Conservation (phyloP, 2,888 invertebrate species). For the Unio pictorum region DNA sequence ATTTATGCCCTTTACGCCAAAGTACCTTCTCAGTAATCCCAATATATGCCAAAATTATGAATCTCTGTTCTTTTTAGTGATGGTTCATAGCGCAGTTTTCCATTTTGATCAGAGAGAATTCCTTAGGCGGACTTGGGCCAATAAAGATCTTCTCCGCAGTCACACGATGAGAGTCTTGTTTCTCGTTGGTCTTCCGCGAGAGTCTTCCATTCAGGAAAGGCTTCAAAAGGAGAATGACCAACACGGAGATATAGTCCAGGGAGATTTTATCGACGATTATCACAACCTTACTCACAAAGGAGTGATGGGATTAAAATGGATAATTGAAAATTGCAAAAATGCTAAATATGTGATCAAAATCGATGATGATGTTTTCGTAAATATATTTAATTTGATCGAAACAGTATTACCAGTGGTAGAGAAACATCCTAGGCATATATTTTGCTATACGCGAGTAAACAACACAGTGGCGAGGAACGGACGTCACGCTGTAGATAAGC, state of each 20-base stretch:
- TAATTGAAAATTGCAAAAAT: slow-evolving; percentile 40
- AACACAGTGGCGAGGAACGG: background rate
- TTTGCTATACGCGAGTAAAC: background rate
- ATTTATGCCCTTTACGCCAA: too few relatives aligned
- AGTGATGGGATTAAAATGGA: slow-evolving; percentile 45
- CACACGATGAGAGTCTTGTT: slow-evolving; percentile 36
- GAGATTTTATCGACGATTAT: slow-evolving; percentile 47
- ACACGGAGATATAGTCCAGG: slow-evolving; percentile 50
- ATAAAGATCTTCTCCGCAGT: slow-evolving; percentile 21
- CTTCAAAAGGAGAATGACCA: slow-evolving; percentile 42
- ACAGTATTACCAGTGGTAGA: slow-evolving; percentile 15
- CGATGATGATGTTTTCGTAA: slow-evolving; percentile 54
- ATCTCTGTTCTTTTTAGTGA: slow-evolving; percentile 22
- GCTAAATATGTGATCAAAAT: slow-evolving; percentile 44
- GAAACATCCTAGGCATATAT: background rate
- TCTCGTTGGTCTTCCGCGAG: slow-evolving; percentile 31
- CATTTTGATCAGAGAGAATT: slow-evolving; percentile 36
- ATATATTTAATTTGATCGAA: slow-evolving; percentile 41
- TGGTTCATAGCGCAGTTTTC: slow-evolving; percentile 42
- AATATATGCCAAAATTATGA: too few relatives aligned
- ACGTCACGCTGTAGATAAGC: background rate
- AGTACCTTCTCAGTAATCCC: too few relatives aligned
- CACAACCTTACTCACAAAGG: slow-evolving; percentile 52
- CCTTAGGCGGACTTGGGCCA: slow-evolving; percentile 51
- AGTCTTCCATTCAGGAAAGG: slow-evolving; percentile 20